Base-by-base conservation (phyloP, 2,797 vertebrate genomes). In the Peromyscus melanophrys region DNA sequence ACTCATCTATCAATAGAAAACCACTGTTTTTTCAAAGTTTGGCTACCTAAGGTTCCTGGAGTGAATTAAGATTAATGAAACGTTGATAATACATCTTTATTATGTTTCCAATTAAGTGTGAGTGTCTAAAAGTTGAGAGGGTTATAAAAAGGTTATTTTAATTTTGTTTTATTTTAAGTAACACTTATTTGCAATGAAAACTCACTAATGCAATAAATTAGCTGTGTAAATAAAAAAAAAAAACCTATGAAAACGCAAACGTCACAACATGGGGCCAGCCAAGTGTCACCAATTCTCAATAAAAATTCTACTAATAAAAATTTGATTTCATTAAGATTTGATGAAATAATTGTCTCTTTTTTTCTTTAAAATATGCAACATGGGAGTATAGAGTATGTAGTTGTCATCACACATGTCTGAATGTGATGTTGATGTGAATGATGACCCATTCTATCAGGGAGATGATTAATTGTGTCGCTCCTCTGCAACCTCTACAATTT, bases 141-240 rank as follows among this genome's bases (percentile, higher is more conserved):
- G 11, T 84, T 92, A 3, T 80, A 52, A 90, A 93, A 93, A 80
- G n/a, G 31, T 92, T 87, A 92, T 84, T 95, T 94, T 95, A 92
- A 96, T 96, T 93, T 94, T 52, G 8, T 84, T 92, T 92, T 21
- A 75, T 92, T 96, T 87, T 93, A 95, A 96, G 59, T 95, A 92
- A 90, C 12, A 93, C 17, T 93, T 96, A 92, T 92, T 96, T 95
- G 61, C 29, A 85, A 73, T 87, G 37, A 0, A 65, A 96, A 71
- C 23, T 84, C 4, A 93, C 93, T 97, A 96, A 55, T 6, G 81
- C 29, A 82, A 73, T 87, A 92, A 96, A 87, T 93, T 92, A 65
- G 2, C 29, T 52, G 25, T 84, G 37, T 93, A 77, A 96, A 96
- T 92, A 85, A 92, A 94, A 93, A 34, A 43, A 11, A n/a, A 96